Conservation (phyloP, 2,888 invertebrate genomes). For the Polymixis lichenea region DNA sequence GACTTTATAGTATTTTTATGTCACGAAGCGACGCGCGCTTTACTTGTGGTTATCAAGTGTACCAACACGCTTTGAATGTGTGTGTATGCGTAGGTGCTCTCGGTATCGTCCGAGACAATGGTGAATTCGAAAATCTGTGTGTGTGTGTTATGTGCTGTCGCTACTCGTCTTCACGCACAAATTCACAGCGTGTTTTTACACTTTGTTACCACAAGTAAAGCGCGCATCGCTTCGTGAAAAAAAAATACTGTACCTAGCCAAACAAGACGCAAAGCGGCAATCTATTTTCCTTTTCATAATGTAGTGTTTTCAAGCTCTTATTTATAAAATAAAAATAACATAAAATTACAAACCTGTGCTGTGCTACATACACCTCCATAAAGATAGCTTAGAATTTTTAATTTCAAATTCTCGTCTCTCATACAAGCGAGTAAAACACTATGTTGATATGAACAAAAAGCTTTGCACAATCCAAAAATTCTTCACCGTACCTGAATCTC, state of each 20-base stretch:
- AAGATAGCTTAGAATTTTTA: constrained; percentile 48
- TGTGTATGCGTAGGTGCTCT: not conserved
- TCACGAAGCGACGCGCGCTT: too few relatives aligned
- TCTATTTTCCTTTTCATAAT: not conserved
- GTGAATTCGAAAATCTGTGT: too few relatives aligned
- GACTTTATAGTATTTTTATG: not conserved
- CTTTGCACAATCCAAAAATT: constrained; percentile 43
- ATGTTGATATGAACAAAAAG: constrained; percentile 49
- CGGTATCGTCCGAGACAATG: too few relatives aligned
- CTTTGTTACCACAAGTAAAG: not conserved
- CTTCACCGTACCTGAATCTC: constrained; percentile 31
- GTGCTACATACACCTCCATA: constrained; percentile 1
- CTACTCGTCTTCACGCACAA: not conserved
- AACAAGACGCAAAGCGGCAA: too few relatives aligned
- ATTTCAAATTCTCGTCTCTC: constrained; percentile 46
- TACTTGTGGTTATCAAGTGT: too few relatives aligned
- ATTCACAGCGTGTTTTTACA: not conserved
- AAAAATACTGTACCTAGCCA: not conserved
- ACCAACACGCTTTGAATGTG: too few relatives aligned
- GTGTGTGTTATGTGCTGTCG: not conserved
- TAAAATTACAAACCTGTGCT: constrained; percentile 17
- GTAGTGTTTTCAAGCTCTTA: not conserved
- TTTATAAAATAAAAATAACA: not conserved
- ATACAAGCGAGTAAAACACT: constrained; percentile 23
- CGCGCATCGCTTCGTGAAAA: not conserved